Evolutionary conservation across 2,888 invertebrate genomes (phyloP).

Genomic region (Holacanthella duospinosa): DNA sequence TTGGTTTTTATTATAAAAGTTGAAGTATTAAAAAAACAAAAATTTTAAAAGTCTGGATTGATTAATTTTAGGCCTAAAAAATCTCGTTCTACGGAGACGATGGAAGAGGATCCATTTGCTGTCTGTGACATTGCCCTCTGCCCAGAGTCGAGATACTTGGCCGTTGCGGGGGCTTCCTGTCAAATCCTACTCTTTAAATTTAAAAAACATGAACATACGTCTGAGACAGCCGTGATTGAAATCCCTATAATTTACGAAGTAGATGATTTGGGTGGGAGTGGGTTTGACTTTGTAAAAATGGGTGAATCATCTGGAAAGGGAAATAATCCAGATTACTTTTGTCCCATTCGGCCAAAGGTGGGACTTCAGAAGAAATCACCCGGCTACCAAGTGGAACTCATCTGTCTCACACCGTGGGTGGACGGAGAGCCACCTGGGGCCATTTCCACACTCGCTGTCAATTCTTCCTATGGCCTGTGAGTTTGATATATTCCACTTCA

Average conservation of each 20-base stretch:
- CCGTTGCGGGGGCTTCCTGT: constrained; percentile 80
- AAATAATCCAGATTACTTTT: constrained; percentile 40
- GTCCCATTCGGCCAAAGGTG: constrained; percentile 56
- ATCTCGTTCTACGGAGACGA: constrained; percentile 20
- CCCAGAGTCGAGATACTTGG: constrained; percentile 80
- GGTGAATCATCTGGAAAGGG: constrained; percentile 37
- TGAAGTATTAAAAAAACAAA: background rate
- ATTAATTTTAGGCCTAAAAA: constrained; percentile 48
- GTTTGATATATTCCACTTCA: constrained; percentile 4
- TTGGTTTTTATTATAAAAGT: background rate
- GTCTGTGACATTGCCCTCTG: constrained; percentile 83
- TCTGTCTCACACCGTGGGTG: constrained; percentile 78
- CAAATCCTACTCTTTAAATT: constrained; percentile 94
- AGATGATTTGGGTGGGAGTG: constrained; percentile 40
- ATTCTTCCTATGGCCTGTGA: constrained; percentile 93
- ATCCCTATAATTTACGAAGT: constrained; percentile 76
- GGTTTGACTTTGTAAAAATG: constrained; percentile 43
- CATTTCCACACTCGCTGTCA: constrained; percentile 81
- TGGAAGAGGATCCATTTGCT: constrained; percentile 67
- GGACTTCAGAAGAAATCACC: constrained; percentile 75
- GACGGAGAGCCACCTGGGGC: constrained; percentile 69
- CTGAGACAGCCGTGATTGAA: constrained; percentile 71
- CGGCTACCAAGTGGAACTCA: constrained; percentile 94
- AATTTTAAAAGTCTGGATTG: too few species aligned
- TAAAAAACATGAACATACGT: constrained; percentile 75